Conservation (phyloP, 2,888 invertebrate species). For the Scaptomyza polygonia region DNA sequence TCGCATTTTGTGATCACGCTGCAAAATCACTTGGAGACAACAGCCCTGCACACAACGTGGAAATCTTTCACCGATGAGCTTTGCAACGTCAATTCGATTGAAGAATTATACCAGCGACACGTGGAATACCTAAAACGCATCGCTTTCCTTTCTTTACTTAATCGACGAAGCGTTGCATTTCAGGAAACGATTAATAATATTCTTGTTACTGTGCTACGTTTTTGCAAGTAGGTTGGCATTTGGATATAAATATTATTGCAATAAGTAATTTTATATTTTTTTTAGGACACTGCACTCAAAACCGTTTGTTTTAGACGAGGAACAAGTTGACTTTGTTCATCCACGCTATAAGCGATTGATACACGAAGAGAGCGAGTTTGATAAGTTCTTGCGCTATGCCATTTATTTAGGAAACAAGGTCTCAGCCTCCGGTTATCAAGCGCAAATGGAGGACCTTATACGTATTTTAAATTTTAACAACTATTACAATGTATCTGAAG, state of each 20-base stretch:
- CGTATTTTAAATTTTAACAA: slow-evolving; percentile 83
- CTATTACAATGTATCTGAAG: slow-evolving; percentile 73
- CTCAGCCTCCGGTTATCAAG: slow-evolving; percentile 83
- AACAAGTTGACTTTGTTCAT: slow-evolving; percentile 74
- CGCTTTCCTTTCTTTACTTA: slow-evolving; percentile 90
- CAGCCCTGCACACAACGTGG: slow-evolving; percentile 91
- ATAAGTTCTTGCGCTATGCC: slow-evolving; percentile 82
- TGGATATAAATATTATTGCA: not conserved
- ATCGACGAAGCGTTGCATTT: slow-evolving; percentile 88
- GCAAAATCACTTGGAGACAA: slow-evolving; percentile 91
- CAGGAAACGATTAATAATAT: slow-evolving; percentile 89
- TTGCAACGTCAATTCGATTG: slow-evolving; percentile 87
- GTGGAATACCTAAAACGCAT: slow-evolving; percentile 90
- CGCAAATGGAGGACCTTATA: slow-evolving; percentile 83
- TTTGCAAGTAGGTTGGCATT: slow-evolving; percentile 77
- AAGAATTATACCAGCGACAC: slow-evolving; percentile 90
- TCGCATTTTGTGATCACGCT: slow-evolving; percentile 90
- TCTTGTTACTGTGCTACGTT: slow-evolving; percentile 89
- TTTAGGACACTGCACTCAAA: slow-evolving; percentile 80
- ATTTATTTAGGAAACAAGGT: slow-evolving; percentile 84
- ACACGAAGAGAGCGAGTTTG: slow-evolving; percentile 82
- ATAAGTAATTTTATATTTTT: not conserved
- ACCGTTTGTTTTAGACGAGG: slow-evolving; percentile 70
- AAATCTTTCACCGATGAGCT: slow-evolving; percentile 89
- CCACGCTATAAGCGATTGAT: slow-evolving; percentile 81